Percentiles rank a stretch among this genome's conserved stretches.
Conservation (phyloP, 1,140 invertebrate genomes). For the Lepidurus packardi region DNA sequence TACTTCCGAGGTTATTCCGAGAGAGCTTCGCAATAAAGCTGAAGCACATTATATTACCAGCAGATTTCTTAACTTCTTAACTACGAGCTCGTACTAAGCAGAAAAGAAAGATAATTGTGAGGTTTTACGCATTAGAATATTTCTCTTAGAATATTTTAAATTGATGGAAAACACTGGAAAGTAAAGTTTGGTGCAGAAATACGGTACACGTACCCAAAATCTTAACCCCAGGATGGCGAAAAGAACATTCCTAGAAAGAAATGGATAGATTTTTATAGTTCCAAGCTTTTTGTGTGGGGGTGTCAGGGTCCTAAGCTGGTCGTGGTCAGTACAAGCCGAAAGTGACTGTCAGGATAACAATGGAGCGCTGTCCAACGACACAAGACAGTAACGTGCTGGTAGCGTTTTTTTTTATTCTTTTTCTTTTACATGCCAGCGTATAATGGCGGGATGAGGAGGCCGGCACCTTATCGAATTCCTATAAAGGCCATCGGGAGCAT, state of each 20-base stretch:
- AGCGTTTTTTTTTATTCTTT: neutral
- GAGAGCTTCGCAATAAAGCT: constrained; percentile 3
- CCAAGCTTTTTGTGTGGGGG: constrained; percentile 8
- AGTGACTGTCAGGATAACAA: constrained; percentile 14
- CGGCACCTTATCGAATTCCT: constrained; percentile 17
- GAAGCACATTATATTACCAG: too few species aligned
- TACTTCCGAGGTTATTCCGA: neutral
- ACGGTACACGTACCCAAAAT: neutral
- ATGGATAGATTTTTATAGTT: neutral
- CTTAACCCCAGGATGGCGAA: neutral
- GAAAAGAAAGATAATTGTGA: too few species aligned
- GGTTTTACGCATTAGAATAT: too few species aligned
- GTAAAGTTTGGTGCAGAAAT: too few species aligned
- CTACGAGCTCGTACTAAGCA: too few species aligned
- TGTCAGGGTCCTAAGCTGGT: constrained; percentile 17
- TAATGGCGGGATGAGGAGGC: constrained; percentile 12
- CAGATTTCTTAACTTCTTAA: too few species aligned
- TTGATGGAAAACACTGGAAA: too few species aligned
- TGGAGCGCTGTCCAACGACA: neutral
- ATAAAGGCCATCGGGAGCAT: constrained; percentile 11
- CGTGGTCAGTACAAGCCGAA: constrained; percentile 3
- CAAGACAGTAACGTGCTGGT: neutral
- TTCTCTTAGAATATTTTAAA: too few species aligned
- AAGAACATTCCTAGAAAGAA: neutral
- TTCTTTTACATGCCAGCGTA: neutral